Percentiles rank a stretch among this genome's conserved stretches.
These are phyloP conservation scores for Agelastica alni DNA, from an alignment of 2,888 invertebrate genomes.

Conservation along the genomic window DNA sequence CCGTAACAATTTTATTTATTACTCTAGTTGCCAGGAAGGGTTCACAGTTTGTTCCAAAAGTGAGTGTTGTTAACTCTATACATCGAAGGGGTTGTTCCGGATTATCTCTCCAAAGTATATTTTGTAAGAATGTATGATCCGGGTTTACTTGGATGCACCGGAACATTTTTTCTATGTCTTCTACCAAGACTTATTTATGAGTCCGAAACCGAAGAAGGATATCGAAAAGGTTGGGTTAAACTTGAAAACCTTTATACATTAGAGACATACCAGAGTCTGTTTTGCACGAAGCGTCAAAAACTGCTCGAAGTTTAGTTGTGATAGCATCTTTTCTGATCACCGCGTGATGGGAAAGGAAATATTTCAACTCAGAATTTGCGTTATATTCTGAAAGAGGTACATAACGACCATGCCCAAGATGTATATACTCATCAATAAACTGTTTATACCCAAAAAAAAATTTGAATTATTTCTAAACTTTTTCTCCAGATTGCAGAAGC, in stretches of 20 bases:
- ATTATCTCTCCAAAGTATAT: conserved; percentile 5
- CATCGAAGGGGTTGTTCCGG: conserved; percentile 1
- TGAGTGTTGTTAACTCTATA: conserved; percentile 15
- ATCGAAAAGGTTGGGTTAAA: conserved; percentile 9
- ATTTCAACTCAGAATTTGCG: neutral
- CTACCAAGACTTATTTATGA: conserved; percentile 7
- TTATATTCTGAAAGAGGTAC: conserved; percentile 5
- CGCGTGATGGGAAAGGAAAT: conserved; percentile 5
- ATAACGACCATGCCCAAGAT: neutral
- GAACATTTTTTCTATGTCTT: conserved; percentile 3
- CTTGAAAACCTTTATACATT: conserved; percentile 5
- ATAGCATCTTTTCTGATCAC: conserved; percentile 1
- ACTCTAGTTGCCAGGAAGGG: conserved; percentile 23
- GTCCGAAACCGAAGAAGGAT: conserved; percentile 2
- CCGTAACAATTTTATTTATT: conserved; percentile 10
- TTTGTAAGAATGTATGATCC: neutral
- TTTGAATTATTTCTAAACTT: neutral
- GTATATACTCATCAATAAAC: conserved; percentile 9
- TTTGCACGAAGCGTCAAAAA: conserved; percentile 3
- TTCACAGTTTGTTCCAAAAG: conserved; percentile 19
- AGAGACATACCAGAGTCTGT: conserved; percentile 3
- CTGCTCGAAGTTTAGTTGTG: conserved; percentile 3
- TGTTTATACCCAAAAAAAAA: conserved; percentile 5
- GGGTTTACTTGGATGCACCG: neutral
- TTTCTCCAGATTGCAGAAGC: neutral